Evolutionary conservation across 2,888 invertebrate species (phyloP).

Genomic region (Myathropa florea): DNA sequence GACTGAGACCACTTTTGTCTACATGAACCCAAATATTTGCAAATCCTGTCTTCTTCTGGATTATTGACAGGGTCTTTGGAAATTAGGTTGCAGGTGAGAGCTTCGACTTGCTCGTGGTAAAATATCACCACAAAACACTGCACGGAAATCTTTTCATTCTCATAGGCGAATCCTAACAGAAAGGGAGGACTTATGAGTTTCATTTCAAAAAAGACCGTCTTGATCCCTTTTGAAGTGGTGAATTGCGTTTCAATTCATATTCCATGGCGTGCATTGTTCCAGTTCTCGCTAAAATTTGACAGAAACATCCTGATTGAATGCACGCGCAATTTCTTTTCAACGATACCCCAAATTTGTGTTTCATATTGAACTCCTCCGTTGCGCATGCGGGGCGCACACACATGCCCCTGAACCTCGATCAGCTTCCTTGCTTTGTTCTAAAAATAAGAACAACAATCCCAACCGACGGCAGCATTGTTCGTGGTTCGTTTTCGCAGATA

Average conservation of each 20-base stretch:
- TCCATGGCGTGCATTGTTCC: not conserved
- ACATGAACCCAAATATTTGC: no score
- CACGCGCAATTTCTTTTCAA: not conserved
- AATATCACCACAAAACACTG: no score
- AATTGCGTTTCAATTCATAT: not conserved
- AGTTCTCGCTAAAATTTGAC: not conserved
- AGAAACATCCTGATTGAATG: not conserved
- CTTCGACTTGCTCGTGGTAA: no score
- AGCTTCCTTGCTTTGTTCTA: slow-evolving; percentile 22
- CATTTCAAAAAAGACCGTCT: no score
- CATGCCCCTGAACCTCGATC: not conserved
- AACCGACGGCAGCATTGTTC: slow-evolving; percentile 17
- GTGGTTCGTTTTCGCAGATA: slow-evolving; percentile 24
- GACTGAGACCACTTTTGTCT: no score
- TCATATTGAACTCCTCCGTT: not conserved
- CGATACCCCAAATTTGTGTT: not conserved
- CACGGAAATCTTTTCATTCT: no score
- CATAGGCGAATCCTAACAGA: no score
- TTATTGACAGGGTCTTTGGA: no score
- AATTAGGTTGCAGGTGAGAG: no score
- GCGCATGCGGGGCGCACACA: not conserved
- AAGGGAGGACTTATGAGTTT: no score
- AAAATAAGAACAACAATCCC: slow-evolving; percentile 22
- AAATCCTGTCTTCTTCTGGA: no score
- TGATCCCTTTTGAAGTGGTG: no score